Evolutionary conservation across 2,113 vertebrate genomes (phyloP).

Genomic region (Calidris pugnax): DNA sequence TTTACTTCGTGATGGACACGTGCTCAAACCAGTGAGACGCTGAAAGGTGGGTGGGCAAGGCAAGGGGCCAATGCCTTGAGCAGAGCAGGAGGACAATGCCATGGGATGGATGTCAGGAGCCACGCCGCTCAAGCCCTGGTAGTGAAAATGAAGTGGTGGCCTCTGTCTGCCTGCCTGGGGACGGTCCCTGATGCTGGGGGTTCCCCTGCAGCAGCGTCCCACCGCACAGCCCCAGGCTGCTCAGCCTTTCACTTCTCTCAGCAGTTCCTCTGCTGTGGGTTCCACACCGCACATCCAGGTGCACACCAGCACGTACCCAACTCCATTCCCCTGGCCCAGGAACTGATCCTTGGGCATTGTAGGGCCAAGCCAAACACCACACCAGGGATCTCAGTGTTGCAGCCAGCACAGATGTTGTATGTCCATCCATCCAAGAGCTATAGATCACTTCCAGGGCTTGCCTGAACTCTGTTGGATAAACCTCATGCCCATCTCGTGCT

Average conservation of each 20-base stretch:
- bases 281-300: accelerated
- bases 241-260: not conserved
- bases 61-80: not conserved
- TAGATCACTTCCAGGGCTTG: not conserved
- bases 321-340: not conserved
- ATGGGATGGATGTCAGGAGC: not conserved
- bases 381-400: not conserved
- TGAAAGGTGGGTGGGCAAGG: not conserved
- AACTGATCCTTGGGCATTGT: accelerated
- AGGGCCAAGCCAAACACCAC: not conserved
- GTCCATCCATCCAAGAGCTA: not conserved
- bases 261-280: not conserved
- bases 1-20: accelerated
- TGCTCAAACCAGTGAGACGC: not conserved
- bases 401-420: not conserved
- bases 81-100: not conserved
- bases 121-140: not conserved
- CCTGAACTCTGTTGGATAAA: not conserved
- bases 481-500: not conserved
- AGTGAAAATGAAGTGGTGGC: not conserved
- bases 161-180: not conserved
- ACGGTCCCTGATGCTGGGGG: accelerated
- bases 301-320: accelerated
- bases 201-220: not conserved
- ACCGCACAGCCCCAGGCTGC: not conserved